Base-by-base conservation (phyloP, 1,140 invertebrate genomes). In the Habropoda laboriosa region DNA sequence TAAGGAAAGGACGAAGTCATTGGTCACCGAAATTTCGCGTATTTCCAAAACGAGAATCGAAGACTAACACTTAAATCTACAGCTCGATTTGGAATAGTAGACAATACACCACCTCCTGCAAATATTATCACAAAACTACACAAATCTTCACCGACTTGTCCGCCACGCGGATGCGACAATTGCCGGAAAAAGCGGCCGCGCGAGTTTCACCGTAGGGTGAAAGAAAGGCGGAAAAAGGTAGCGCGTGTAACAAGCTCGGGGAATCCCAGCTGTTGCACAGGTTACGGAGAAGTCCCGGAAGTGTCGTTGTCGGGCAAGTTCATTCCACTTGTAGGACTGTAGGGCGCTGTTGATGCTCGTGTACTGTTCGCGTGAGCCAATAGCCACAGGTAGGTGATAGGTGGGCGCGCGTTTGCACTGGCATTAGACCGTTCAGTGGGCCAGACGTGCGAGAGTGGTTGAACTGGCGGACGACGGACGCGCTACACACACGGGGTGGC, bases 271-370 rank as follows among this genome's bases (percentile, higher is more conserved):
- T 45, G 63, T 35, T 71, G 66, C 61, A 58, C 57, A 58, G 77
- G 40, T 73, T 40, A 64, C 55, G 35, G 53, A 51, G n/a, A 45
- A n/a, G 35, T 47, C 51, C 45, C 73, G 73, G 73, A 76, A 76
- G 73, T 76, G 61, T 21, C 18, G 61, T 61, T 76, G 61, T 21
- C 18, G 61, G 70, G 64, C 1, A 51, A 55, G 66, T 71, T 76
- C 49, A 76, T 80, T 85, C 81, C 76, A 83, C 76, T 83, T 83
- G 83, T 85, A 42, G 40, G 40, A 42, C 70, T 53, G 12, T 35
- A 49, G 53, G 60, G 55, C 30, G 47, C 35, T 51, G 49, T 49
- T 55, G 61, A 13, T 16, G 24, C 21, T 16, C 49, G 51, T 83
- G 57, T 73, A 72, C 57, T 42, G 38, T 16, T 38, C 35, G 47